Percentiles rank a stretch among this genome's conserved stretches.
phyloP scores from a whole-genome alignment of 2,888 invertebrate species.

The Micropterix aruncella region DNA sequence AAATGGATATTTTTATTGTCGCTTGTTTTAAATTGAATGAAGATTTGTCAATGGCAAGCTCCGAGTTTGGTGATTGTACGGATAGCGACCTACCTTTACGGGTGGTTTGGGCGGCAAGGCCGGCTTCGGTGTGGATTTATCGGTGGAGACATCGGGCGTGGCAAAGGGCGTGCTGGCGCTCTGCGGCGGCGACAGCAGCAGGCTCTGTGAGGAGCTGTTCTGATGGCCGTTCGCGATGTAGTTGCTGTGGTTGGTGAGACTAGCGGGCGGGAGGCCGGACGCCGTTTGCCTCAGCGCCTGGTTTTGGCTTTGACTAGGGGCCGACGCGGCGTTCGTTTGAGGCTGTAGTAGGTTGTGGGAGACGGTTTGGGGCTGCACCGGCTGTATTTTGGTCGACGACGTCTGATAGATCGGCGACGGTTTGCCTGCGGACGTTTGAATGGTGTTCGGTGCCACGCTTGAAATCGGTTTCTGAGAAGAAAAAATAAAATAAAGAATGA shows the following conservation, averaged over 20 bases:
- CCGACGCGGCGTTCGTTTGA: constrained; percentile 21
- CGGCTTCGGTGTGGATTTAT: constrained; percentile 48
- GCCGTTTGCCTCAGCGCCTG: constrained; percentile 38
- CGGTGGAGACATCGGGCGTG: constrained; percentile 38
- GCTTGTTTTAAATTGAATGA: background rate
- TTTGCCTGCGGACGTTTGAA: constrained; percentile 47
- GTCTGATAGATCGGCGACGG: constrained; percentile 68
- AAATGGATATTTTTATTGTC: too few species aligned
- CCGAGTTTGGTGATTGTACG: background rate
- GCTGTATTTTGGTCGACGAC: constrained; percentile 67
- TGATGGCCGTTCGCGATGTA: constrained; percentile 21
- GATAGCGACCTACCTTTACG: constrained; percentile 29
- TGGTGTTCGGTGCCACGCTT: constrained; percentile 70
- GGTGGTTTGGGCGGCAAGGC: constrained; percentile 76
- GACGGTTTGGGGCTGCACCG: constrained; percentile 64
- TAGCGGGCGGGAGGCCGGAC: constrained; percentile 32
- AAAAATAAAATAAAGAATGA: constrained; percentile 14
- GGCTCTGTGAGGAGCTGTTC: constrained; percentile 26
- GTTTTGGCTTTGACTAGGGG: too few species aligned
- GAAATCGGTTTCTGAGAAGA: constrained; percentile 70
- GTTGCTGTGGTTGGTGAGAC: constrained; percentile 31
- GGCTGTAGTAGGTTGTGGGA: constrained; percentile 12
- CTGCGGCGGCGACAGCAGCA: constrained; percentile 43
- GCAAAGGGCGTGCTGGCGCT: constrained; percentile 44
- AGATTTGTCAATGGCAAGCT: background rate